phyloP scores from a whole-genome alignment of 2,797 vertebrate genomes.

The Xiphophorus birchmanni region DNA sequence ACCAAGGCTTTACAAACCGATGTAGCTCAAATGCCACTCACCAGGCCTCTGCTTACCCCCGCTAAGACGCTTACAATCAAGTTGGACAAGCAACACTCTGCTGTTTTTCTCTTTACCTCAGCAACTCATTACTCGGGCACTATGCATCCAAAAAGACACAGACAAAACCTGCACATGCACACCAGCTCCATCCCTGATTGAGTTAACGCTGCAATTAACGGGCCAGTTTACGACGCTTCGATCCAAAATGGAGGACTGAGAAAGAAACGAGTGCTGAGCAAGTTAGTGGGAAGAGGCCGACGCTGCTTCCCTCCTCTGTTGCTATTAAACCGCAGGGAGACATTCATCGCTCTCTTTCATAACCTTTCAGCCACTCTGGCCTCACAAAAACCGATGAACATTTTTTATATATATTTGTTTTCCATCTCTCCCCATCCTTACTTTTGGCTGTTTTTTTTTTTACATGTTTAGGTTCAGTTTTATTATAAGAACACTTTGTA shows the following conservation, averaged over 20 bases:
- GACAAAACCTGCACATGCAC: conserved; percentile 19
- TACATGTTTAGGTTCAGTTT: not conserved
- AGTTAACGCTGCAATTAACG: conserved; percentile 72
- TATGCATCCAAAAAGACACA: conserved; percentile 19
- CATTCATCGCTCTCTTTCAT: conserved; percentile 36
- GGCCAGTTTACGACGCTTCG: conserved; percentile 64
- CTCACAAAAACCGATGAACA: conserved; percentile 47
- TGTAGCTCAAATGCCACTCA: conserved; percentile 49
- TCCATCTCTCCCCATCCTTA: conserved; percentile 17
- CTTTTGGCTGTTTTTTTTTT: conserved; percentile 11
- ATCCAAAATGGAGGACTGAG: conserved; percentile 68
- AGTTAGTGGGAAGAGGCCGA: conserved; percentile 55
- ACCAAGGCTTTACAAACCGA: conserved; percentile 38
- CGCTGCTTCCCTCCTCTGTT: conserved; percentile 56
- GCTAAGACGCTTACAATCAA: conserved; percentile 37
- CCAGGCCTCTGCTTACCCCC: conserved; percentile 48
- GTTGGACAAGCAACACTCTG: conserved; percentile 47
- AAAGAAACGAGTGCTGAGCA: conserved; percentile 69
- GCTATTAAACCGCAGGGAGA: conserved; percentile 63
- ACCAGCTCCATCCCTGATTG: conserved; percentile 59
- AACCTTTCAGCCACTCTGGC: conserved; percentile 39
- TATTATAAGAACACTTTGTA: not conserved
- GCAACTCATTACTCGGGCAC: conserved; percentile 66
- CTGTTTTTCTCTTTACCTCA: conserved; percentile 66
- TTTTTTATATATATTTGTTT: conserved; percentile 41